Conservation (phyloP, 1,140 invertebrate genomes). For the Heliconius melpomene region DNA sequence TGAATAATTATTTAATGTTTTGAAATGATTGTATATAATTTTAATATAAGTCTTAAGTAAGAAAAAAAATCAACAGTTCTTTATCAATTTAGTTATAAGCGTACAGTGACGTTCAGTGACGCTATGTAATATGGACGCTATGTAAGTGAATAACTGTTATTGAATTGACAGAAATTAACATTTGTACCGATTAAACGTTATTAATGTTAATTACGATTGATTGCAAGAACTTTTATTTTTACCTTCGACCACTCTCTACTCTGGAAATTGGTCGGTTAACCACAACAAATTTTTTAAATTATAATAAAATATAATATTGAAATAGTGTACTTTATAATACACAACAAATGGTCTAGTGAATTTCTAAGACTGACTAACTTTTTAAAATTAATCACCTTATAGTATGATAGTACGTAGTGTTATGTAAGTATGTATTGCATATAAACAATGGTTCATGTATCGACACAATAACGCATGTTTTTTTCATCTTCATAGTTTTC, state of each 20-base stretch:
- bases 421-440: neutral
- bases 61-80: neutral
- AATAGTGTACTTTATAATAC: neutral
- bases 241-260: neutral
- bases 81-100: neutral
- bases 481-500: conserved; percentile 8
- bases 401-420: neutral
- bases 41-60: too few species aligned
- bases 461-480: neutral
- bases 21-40: neutral
- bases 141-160: neutral
- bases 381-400: conserved; percentile 1
- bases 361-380: conserved; percentile 37
- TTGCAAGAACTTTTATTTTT: neutral
- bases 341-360: conserved; percentile 26
- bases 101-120: neutral
- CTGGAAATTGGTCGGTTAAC: neutral
- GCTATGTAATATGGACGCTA: neutral
- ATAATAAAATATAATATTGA: neutral
- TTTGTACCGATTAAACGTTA: neutral
- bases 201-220: neutral
- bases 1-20: neutral
- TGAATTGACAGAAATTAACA: neutral
- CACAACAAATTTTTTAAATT: neutral
- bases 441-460: neutral